phyloP scores from a whole-genome alignment of 2,888 invertebrate genomes.

The Venustoraphidia nigricollis region DNA sequence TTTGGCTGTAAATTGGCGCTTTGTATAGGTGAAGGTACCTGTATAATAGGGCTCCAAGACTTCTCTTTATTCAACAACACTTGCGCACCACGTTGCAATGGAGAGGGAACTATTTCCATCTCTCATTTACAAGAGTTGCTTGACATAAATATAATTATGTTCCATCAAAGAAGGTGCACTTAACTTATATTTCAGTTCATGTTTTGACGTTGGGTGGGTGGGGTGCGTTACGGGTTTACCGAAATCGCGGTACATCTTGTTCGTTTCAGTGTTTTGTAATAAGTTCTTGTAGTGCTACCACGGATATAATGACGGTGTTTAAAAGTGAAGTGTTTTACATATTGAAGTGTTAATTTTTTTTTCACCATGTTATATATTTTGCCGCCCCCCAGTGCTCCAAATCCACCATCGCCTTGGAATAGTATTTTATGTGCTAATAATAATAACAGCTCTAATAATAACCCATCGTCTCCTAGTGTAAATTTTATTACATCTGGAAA shows the following conservation, averaged over 20 bases:
- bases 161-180: too few relatives aligned
- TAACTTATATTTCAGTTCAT: too few relatives aligned
- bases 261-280: not conserved
- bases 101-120: constrained; percentile 5
- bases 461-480: constrained; percentile 3
- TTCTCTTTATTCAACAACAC: constrained; percentile 18
- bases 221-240: too few relatives aligned
- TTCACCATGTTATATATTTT: constrained; percentile 30
- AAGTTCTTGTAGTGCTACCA: not conserved
- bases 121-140: too few relatives aligned
- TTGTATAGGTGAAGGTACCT: constrained; percentile 14
- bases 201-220: too few relatives aligned
- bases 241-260: too few relatives aligned
- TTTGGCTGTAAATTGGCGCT: constrained; percentile 1
- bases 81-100: constrained; percentile 9
- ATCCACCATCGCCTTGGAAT: constrained; percentile 32
- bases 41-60: constrained; percentile 15
- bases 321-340: not conserved
- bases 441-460: constrained; percentile 9
- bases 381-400: constrained; percentile 32
- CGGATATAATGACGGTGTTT: not conserved
- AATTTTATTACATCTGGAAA: constrained; percentile 1
- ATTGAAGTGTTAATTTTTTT: constrained; percentile 7
- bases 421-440: constrained; percentile 26
- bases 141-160: too few relatives aligned